Evolutionary conservation across 2,113 vertebrate species (phyloP), one percentile per base, ranked within the genome.

Genomic region (Eclectus roratus): DNA sequence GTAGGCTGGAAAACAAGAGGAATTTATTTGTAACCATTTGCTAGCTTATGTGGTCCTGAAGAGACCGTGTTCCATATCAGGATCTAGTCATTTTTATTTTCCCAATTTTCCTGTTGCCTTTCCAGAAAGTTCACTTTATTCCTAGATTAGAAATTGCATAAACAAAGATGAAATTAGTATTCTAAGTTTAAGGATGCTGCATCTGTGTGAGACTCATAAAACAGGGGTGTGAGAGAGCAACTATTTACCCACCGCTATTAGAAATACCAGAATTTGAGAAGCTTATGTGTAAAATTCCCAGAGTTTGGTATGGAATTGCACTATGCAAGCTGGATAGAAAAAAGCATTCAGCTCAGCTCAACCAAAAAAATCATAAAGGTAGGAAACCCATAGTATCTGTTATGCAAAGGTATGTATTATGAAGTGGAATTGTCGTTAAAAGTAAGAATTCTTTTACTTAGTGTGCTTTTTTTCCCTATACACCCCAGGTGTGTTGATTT

Each of bases 401-500:
- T 64, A 58, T 13, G 28, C 37, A 78, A 78, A 28, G 18, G 20
- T 77, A 29, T 47, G 4, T 39, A 37, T 90, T 64, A 43, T 17
- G 31, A 88, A 79, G 21, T 17, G 2, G 71, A 85, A 69, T 39
- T 72, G 20, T 47, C 31, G 28, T 52, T 55, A 60, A 88, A 94
- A 86, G 66, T n/a, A 64, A 64, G 74, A 81, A 65, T 76, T 74
- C 7, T 35, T 60, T 72, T 58, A 49, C 8, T 82, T 50, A 47
- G 12, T 77, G 28, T 35, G 9, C 4, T 74, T 8, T 33, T 83
- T 14, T 43, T 1, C 4, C 8, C 11, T 31, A 14, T 44, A 86
- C 50, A 60, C 52, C 29, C 52, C 56, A 91, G 31, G 68, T 93
- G 43, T 55, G 92, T 91, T 89, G 89, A 92, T 95, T 95, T 96